Evolutionary conservation across 2,113 vertebrate genomes (phyloP).

Genomic region (Crotalus helleri): DNA sequence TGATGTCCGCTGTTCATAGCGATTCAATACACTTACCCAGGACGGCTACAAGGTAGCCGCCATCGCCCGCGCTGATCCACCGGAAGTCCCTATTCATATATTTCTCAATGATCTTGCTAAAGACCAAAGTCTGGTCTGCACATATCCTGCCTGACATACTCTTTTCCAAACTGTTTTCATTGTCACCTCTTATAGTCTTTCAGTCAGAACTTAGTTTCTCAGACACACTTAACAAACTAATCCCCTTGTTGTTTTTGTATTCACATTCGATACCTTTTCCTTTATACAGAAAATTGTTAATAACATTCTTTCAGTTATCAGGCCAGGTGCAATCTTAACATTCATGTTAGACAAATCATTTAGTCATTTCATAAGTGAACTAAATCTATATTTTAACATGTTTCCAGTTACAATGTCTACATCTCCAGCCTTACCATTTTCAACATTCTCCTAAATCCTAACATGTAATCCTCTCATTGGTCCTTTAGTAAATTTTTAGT

Average conservation of each 20-base stretch:
- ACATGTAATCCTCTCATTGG: not conserved
- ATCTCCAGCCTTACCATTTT: not conserved
- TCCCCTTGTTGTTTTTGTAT: not conserved
- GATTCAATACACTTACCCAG: no score
- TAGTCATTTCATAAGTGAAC: not conserved
- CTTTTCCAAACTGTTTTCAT: not conserved
- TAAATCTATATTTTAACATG: not conserved
- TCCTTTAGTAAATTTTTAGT: not conserved
- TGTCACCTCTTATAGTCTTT: not conserved
- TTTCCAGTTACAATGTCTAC: not conserved
- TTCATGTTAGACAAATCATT: not conserved
- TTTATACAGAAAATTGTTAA: not conserved
- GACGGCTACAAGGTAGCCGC: no score
- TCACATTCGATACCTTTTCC: not conserved
- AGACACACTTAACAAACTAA: not conserved
- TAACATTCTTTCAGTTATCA: not conserved
- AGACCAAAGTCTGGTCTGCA: not conserved
- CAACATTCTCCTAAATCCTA: not conserved
- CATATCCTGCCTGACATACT: not conserved
- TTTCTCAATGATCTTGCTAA: not conserved
- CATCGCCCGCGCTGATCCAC: no score
- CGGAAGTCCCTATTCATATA: not conserved
- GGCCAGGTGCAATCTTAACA: not conserved
- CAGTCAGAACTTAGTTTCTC: not conserved
- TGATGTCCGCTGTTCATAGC: no score